Evolutionary conservation across 2,888 invertebrate species (phyloP).

Genomic region (Noctua pronuba): DNA sequence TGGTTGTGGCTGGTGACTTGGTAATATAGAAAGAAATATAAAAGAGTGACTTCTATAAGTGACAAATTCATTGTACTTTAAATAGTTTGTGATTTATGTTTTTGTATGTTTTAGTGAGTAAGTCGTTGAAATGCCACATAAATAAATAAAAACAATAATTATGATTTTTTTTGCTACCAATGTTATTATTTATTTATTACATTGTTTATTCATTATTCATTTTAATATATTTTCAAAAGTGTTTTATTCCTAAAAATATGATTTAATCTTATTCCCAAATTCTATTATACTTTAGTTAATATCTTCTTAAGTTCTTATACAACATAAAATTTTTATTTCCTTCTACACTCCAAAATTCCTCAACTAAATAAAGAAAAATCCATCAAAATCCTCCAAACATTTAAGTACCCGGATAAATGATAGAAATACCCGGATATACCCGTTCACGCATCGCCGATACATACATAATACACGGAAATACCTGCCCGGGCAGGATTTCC

Average conservation of each 20-base stretch:
- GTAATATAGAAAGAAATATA: too few species aligned
- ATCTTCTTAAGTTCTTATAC: neutral
- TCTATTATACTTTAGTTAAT: neutral
- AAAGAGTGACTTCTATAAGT: too few species aligned
- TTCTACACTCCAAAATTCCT: neutral
- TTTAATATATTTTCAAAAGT: neutral
- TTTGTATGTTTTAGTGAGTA: too few species aligned
- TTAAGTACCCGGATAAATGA: conserved; percentile 44
- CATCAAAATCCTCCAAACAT: conserved; percentile 18
- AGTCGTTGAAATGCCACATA: too few species aligned
- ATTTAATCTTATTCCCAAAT: neutral
- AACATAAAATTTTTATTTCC: too few species aligned
- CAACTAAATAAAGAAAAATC: conserved; percentile 31
- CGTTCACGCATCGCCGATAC: conserved; percentile 52
- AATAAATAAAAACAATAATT: too few species aligned
- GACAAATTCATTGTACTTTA: too few species aligned
- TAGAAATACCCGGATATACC: conserved; percentile 59
- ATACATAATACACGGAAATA: conserved; percentile 59
- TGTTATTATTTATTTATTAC: too few species aligned
- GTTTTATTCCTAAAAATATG: neutral
- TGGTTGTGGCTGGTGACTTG: neutral
- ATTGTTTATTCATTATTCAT: neutral
- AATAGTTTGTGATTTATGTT: too few species aligned
- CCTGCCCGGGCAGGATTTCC: conserved; percentile 65
- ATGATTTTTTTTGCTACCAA: too few species aligned